Evolutionary conservation across 2,888 invertebrate genomes (phyloP), one percentile per base, ranked within the genome.

Genomic region (Rhingia campestris): DNA sequence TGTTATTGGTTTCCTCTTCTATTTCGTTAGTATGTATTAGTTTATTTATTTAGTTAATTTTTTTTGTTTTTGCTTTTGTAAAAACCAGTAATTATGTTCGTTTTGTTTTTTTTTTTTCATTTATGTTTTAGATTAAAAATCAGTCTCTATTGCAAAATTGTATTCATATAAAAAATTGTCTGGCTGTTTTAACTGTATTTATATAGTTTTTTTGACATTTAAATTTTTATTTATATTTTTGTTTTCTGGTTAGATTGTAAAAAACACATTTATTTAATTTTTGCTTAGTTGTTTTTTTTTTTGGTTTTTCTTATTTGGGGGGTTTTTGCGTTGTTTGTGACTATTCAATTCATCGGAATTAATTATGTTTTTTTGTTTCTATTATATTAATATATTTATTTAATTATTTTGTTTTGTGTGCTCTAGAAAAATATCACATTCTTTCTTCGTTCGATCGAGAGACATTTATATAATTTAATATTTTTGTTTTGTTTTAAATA

Each of bases 371-470:
- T 72, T 58, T 33, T 66, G 54, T 75, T 74, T 69, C 56, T 67
- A 64, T 69, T 76, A 81, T 66, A 64, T 72, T 80, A 49, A 53
- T 49, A 22, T 22, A 22, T 67, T 59, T 45, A 72, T 53, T 67
- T 33, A 37, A 53, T 69, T 70, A 86, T 79, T 84, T 79, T 87
- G 80, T 86, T 88, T 88, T 87, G 87, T 89, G 88, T 88, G 88
- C 88, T 89, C 89, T 91, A 91, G 90, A 91, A 91, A 91, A 91
- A 91, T 91, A 91, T 91, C 91, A 91, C 91, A 91, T 91, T 90
- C 91, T 91, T 90, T 90, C 90, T 91, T 91, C 91, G 91, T 91
- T 91, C 90, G 90, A 90, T 91, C 91, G 89, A 90, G 90, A 91
- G 91, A 91, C 88, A 89, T 88, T 89, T 88, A 87, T 76, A 58